Conservation (phyloP, 2,888 invertebrate species). For the Coremacera marginata region DNA sequence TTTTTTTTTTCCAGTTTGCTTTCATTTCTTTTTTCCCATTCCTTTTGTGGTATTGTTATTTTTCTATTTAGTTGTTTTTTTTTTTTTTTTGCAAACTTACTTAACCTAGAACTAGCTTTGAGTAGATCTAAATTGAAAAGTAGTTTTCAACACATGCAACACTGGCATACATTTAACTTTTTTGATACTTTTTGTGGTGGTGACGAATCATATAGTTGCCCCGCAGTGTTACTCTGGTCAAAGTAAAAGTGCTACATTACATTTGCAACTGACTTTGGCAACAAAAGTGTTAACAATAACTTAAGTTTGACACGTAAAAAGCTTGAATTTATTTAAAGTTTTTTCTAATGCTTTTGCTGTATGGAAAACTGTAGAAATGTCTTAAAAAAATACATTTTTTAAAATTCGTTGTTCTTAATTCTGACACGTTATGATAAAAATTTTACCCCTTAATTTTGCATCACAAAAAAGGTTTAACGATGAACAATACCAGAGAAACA, state of each 20-base stretch:
- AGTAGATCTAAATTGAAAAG: slow-evolving; percentile 24
- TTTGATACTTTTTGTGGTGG: not conserved
- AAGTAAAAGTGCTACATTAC: not conserved
- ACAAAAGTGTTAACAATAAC: not conserved
- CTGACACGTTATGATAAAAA: too few relatives aligned
- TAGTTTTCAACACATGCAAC: slow-evolving; percentile 40
- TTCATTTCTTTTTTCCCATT: not conserved
- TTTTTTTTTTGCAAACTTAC: not conserved
- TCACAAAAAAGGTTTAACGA: too few relatives aligned
- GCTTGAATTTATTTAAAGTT: not conserved
- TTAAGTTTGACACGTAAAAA: not conserved
- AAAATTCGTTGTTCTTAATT: too few relatives aligned
- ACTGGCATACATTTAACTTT: not conserved
- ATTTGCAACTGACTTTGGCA: not conserved
- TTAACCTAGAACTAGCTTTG: not conserved
- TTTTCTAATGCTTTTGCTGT: too few relatives aligned
- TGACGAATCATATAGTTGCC: not conserved
- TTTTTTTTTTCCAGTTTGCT: not conserved
- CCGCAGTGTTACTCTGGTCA: not conserved
- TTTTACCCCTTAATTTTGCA: too few relatives aligned
- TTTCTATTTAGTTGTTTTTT: not conserved
- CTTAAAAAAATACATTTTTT: too few relatives aligned
- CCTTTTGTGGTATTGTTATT: slow-evolving; percentile 7
- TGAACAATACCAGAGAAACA: too few relatives aligned
- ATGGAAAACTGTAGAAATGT: too few relatives aligned